Conservation (phyloP, 2,888 invertebrate genomes). For the Apodemia zela region DNA sequence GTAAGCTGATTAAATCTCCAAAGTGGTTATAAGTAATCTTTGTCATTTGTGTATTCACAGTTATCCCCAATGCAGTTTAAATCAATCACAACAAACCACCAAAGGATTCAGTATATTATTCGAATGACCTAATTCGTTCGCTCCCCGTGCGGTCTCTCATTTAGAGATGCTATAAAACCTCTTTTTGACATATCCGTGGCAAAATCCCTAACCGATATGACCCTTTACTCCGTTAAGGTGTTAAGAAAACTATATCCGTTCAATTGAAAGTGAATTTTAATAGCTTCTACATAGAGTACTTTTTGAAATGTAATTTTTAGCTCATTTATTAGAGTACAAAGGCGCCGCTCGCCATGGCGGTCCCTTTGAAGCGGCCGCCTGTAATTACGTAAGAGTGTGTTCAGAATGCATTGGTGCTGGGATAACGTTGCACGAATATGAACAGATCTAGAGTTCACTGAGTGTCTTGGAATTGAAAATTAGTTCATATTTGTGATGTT, state of each 20-base stretch:
- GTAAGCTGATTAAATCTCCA: too few relatives aligned
- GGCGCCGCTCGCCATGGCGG: slow-evolving; percentile 66
- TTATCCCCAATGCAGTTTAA: slow-evolving; percentile 30
- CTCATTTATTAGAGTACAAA: slow-evolving; percentile 76
- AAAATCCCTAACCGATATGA: slow-evolving; percentile 79
- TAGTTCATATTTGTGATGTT: slow-evolving; percentile 21
- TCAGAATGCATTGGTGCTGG: slow-evolving; percentile 41
- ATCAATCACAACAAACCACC: slow-evolving; percentile 38
- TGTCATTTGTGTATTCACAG: neutral
- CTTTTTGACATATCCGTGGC: slow-evolving; percentile 81
- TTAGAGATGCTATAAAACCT: slow-evolving; percentile 75
- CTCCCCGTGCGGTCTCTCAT: slow-evolving; percentile 69
- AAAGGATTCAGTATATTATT: slow-evolving; percentile 43
- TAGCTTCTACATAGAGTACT: neutral
- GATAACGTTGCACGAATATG: slow-evolving; percentile 12
- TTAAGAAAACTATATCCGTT: slow-evolving; percentile 53
- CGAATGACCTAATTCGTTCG: slow-evolving; percentile 60
- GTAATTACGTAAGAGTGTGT: slow-evolving; percentile 69
- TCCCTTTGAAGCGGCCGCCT: slow-evolving; percentile 66
- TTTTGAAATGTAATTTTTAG: slow-evolving; percentile 31
- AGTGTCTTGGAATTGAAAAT: slow-evolving; percentile 25
- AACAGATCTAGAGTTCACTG: slow-evolving; percentile 21
- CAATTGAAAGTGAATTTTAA: slow-evolving; percentile 38
- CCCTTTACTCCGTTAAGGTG: slow-evolving; percentile 73
- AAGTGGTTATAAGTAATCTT: neutral